Conservation (phyloP, 1,140 invertebrate species). For the Pogonomyrmex barbatus region DNA sequence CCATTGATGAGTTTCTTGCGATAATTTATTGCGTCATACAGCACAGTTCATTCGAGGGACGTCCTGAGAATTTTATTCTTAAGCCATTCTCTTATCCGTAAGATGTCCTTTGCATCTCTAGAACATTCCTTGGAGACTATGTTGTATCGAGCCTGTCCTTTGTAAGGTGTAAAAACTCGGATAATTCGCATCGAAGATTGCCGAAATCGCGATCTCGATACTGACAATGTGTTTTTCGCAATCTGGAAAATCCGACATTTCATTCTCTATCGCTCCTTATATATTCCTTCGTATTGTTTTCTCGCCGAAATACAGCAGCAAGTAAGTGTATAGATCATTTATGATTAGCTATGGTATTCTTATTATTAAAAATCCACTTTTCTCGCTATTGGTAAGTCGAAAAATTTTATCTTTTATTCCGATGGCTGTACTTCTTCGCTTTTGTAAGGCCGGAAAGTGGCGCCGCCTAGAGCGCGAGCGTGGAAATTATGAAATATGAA, state of each 20-base stretch:
- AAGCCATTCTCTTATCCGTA: too few relatives aligned
- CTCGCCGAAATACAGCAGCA: background rate
- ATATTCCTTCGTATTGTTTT: background rate
- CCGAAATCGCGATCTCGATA: background rate
- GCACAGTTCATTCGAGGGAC: too few relatives aligned
- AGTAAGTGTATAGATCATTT: background rate
- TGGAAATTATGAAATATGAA: background rate
- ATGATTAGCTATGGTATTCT: background rate
- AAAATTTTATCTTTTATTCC: background rate
- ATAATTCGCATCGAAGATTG: too few relatives aligned
- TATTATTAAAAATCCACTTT: background rate
- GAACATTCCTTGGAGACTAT: too few relatives aligned
- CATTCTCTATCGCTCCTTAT: background rate
- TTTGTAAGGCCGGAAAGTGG: background rate
- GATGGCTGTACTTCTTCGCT: background rate
- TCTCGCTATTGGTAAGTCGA: too few relatives aligned
- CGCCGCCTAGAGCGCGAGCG: background rate
- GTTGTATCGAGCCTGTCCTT: too few relatives aligned
- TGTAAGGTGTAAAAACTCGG: too few relatives aligned
- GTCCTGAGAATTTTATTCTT: too few relatives aligned
- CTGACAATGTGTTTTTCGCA: background rate
- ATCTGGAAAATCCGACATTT: background rate
- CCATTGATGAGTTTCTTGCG: too few relatives aligned
- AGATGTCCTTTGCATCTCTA: too few relatives aligned
- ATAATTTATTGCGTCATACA: too few relatives aligned